A percentile compares a stretch with the other conserved stretches of the same genome.
These are phyloP conservation scores for Tricholaema leucomelas DNA, from an alignment of 2,113 vertebrate genomes.

Conservation along the genomic window DNA sequence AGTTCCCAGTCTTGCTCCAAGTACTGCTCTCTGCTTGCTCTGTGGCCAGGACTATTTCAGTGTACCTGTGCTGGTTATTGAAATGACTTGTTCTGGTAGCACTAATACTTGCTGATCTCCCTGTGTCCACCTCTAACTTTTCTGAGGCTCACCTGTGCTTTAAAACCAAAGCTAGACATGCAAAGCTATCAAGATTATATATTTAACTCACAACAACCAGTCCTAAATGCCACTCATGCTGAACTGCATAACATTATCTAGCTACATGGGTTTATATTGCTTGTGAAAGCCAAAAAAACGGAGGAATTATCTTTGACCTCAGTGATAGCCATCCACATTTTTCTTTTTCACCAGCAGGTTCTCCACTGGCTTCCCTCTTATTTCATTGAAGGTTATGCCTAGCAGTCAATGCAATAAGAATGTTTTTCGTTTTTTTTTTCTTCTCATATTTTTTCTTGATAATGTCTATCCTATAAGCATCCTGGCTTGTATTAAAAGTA, in stretches of 20 bases:
- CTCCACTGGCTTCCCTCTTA: background rate
- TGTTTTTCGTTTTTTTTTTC: background rate
- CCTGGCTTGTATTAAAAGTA: no score
- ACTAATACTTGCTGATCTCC: background rate
- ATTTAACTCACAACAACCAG: slow-evolving; percentile 2
- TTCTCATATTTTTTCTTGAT: no score
- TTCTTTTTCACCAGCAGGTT: background rate
- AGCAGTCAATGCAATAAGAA: background rate
- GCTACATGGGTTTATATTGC: background rate
- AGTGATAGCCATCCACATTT: background rate
- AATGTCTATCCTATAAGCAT: no score
- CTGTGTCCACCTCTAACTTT: background rate
- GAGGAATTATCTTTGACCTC: background rate
- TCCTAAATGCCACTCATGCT: slow-evolving; percentile 62
- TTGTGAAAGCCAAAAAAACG: background rate
- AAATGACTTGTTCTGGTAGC: background rate
- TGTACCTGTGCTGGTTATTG: background rate
- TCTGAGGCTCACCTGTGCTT: background rate
- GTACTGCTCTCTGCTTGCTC: background rate
- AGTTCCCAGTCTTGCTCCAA: background rate
- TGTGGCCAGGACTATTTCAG: background rate
- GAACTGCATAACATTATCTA: slow-evolving; percentile 37
- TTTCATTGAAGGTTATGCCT: background rate
- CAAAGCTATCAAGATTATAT: background rate
- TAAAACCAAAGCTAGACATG: background rate